phyloP scores from a whole-genome alignment of 2,888 invertebrate species.

The Busseola fusca region DNA sequence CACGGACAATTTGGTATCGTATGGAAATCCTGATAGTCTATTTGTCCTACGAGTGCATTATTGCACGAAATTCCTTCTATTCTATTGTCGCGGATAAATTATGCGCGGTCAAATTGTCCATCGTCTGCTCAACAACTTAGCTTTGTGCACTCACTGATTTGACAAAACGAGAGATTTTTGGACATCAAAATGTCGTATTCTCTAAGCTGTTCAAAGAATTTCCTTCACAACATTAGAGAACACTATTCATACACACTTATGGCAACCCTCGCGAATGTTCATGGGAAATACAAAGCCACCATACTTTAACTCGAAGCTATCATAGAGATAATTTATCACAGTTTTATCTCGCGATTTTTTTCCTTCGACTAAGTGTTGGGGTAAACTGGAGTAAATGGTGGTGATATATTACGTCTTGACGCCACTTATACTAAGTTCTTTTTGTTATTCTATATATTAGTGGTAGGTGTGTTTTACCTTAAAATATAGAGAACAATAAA shows the following conservation, averaged over 20 bases:
- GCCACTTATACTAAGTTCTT: constrained; percentile 40
- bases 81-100: not conserved
- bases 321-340: constrained; percentile 83
- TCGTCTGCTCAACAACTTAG: not conserved
- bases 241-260: constrained; percentile 37
- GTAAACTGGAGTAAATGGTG: constrained; percentile 65
- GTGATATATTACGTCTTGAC: constrained; percentile 67
- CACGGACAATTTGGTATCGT: not conserved
- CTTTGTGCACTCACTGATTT: no score
- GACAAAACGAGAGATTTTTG: not conserved
- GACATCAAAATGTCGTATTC: not conserved
- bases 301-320: constrained; percentile 79
- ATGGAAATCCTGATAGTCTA: not conserved
- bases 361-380: constrained; percentile 69
- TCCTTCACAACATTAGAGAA: constrained; percentile 9
- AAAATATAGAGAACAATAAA: not conserved
- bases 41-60: not conserved
- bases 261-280: constrained; percentile 49
- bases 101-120: not conserved
- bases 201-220: not conserved
- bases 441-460: constrained; percentile 33
- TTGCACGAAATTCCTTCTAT: not conserved
- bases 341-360: constrained; percentile 77
- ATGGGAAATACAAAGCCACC: constrained; percentile 67
- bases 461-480: not conserved